Percentiles rank a stretch among this genome's conserved stretches.
Evolutionary conservation across 2,113 vertebrate genomes (phyloP).

Genomic region (Amia ocellicauda): DNA sequence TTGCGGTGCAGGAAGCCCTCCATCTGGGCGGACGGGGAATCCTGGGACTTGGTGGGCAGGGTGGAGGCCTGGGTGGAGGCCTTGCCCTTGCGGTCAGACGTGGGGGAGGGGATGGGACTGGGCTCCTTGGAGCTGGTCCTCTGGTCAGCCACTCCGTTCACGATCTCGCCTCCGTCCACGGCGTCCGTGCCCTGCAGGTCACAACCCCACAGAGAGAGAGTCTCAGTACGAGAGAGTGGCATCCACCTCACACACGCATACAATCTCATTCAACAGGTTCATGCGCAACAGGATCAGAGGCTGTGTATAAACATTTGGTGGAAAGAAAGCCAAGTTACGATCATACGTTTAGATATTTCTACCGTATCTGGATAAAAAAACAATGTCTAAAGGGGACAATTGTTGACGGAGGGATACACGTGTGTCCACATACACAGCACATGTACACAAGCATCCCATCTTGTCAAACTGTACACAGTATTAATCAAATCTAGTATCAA

Average conservation of each 20-base stretch:
- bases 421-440: neutral
- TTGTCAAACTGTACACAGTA: too few relatives aligned
- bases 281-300: neutral
- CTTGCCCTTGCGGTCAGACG: conserved; percentile 76
- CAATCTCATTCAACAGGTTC: neutral
- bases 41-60: conserved; percentile 79
- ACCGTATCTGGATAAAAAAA: too few relatives aligned
- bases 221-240: neutral
- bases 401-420: neutral
- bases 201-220: neutral
- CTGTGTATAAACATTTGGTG: conserved; percentile 11
- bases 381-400: neutral
- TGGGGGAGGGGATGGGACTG: conserved; percentile 80
- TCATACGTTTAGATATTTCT: too few relatives aligned
- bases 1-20: conserved; percentile 90
- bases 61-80: conserved; percentile 79
- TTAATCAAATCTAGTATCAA: too few relatives aligned
- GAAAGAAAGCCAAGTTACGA: neutral
- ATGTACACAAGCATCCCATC: neutral
- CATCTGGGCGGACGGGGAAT: conserved; percentile 72
- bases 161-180: conserved; percentile 71
- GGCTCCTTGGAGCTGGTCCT: conserved; percentile 87
- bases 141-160: conserved; percentile 85
- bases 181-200: conserved; percentile 69
- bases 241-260: conserved; percentile 5